A percentile compares a stretch with the other conserved stretches of the same genome.
phyloP scores from a whole-genome alignment of 1,140 invertebrate species.

The Magallana gigas region DNA sequence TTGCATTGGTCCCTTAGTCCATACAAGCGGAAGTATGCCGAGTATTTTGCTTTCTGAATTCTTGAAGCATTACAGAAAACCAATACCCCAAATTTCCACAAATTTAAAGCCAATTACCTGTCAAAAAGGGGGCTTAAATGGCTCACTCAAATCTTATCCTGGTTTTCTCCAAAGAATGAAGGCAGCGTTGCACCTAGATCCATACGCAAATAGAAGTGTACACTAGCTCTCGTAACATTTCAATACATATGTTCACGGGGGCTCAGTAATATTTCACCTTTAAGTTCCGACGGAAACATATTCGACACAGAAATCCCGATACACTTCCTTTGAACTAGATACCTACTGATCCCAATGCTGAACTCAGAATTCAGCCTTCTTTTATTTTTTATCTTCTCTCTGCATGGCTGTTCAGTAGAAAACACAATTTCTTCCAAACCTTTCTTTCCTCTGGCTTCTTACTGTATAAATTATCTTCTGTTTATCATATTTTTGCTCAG shows the following conservation, averaged over 20 bases:
- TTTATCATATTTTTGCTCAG: neutral
- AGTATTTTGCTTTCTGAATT: too few relatives aligned
- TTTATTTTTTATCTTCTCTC: neutral
- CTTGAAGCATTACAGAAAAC: too few relatives aligned
- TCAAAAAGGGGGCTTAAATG: neutral
- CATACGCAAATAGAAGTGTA: neutral
- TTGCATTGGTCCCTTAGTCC: too few relatives aligned
- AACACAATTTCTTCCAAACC: too few relatives aligned
- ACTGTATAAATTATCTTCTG: slow-evolving; percentile 15
- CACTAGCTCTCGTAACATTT: slow-evolving; percentile 10
- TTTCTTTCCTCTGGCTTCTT: neutral
- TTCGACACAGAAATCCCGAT: neutral
- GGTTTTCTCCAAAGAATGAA: neutral
- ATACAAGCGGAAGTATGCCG: too few relatives aligned
- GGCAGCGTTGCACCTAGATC: slow-evolving; percentile 1
- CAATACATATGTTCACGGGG: neutral
- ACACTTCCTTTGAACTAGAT: neutral
- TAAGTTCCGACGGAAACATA: slow-evolving; percentile 19
- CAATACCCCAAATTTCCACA: neutral
- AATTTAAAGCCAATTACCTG: slow-evolving; percentile 25
- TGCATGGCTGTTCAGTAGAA: too few relatives aligned
- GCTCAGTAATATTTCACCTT: neutral
- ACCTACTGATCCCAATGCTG: neutral
- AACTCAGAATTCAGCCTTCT: too few relatives aligned
- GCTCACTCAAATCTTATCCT: slow-evolving; percentile 6